Percentiles rank a stretch among this genome's conserved stretches.
Conservation (phyloP, 2,113 vertebrate species). For the Oncorhynchus tshawytscha region DNA sequence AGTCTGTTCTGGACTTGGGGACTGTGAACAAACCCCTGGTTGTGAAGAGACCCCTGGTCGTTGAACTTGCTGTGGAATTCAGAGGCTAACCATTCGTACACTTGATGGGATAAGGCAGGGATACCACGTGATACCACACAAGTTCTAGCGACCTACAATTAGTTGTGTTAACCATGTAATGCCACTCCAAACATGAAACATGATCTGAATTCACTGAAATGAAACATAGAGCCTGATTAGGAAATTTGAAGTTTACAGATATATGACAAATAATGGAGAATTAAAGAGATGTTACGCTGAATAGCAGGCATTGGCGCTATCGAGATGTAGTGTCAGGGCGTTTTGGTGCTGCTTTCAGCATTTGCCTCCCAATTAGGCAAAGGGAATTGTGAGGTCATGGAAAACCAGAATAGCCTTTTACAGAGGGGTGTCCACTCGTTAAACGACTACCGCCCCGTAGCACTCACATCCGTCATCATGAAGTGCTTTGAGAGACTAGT, state of each 20-base stretch:
- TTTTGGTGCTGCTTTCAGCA: constrained; percentile 34
- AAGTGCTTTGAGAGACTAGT: too few species aligned
- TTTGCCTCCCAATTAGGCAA: constrained; percentile 46
- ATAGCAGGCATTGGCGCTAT: not conserved
- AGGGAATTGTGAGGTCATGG: constrained; percentile 58
- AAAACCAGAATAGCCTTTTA: constrained; percentile 52
- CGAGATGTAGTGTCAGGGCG: constrained; percentile 19
- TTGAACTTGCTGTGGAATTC: constrained; percentile 50
- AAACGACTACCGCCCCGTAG: too few species aligned
- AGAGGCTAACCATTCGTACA: constrained; percentile 31
- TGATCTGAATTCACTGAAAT: not conserved
- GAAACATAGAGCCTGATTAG: not conserved
- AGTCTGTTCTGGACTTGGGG: too few species aligned
- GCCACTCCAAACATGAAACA: not conserved
- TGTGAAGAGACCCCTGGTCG: not conserved
- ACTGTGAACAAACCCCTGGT: too few species aligned
- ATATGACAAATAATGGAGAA: not conserved
- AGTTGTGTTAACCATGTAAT: not conserved
- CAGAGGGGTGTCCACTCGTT: constrained; percentile 47
- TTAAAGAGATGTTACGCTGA: too few species aligned
- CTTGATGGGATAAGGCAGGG: constrained; percentile 22
- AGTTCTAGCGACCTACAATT: not conserved
- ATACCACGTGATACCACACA: constrained; percentile 27
- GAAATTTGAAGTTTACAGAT: not conserved
- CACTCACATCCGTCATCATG: too few species aligned